A percentile compares a stretch with the other conserved stretches of the same genome.
These are phyloP conservation scores for Dryas iulia DNA, from an alignment of 1,140 invertebrate species.

Conservation along the genomic window DNA sequence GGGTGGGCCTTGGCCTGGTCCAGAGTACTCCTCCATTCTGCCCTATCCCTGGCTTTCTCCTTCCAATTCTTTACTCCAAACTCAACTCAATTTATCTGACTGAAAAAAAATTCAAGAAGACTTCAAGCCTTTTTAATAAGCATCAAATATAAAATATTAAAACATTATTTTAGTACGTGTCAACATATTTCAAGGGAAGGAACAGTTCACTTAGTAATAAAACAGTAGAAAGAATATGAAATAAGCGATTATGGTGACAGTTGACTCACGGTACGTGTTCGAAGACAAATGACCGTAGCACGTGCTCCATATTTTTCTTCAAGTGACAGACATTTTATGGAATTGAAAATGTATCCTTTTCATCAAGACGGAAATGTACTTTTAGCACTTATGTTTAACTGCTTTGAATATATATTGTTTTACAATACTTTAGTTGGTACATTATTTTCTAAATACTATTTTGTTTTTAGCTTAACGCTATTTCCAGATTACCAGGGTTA, in stretches of 20 bases:
- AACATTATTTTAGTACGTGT: neutral
- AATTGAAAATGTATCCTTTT: slow-evolving; percentile 34
- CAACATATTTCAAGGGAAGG: neutral
- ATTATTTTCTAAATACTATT: too few relatives aligned
- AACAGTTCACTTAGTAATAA: slow-evolving; percentile 12
- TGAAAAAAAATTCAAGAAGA: too few relatives aligned
- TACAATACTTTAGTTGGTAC: too few relatives aligned
- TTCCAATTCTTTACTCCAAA: too few relatives aligned
- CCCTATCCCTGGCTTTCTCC: too few relatives aligned
- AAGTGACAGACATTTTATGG: slow-evolving; percentile 31
- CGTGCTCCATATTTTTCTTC: slow-evolving; percentile 35
- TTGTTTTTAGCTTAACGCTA: too few relatives aligned
- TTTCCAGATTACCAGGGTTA: too few relatives aligned
- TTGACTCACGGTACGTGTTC: slow-evolving; percentile 38
- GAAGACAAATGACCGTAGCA: slow-evolving; percentile 40
- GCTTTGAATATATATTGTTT: neutral
- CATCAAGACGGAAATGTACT: neutral
- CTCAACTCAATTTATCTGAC: too few relatives aligned
- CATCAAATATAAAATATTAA: neutral
- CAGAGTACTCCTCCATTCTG: too few relatives aligned
- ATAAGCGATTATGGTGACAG: slow-evolving; percentile 41
- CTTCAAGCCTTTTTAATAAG: neutral
- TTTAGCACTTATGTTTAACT: neutral
- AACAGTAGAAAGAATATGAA: slow-evolving; percentile 7
- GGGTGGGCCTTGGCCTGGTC: too few relatives aligned